Evolutionary conservation across 2,113 vertebrate genomes (phyloP).

Genomic region (Riparia riparia): DNA sequence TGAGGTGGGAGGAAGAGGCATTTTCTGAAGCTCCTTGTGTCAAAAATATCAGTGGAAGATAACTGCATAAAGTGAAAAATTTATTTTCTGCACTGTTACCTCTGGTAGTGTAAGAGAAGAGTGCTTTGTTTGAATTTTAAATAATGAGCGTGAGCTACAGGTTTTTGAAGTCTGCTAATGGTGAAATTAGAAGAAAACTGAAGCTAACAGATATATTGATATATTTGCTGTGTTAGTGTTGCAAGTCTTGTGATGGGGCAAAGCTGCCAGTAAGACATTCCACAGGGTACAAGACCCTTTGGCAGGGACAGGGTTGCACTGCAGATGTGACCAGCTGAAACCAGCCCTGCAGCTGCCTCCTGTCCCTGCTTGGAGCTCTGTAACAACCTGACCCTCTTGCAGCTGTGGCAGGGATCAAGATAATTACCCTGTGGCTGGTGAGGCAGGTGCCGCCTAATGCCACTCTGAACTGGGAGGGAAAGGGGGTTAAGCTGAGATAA

Average conservation of each 20-base stretch:
- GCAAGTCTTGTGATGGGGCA: fast-evolving
- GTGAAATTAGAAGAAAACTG: background rate
- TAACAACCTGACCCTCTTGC: background rate
- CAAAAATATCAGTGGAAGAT: background rate
- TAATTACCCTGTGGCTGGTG: background rate
- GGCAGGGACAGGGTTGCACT: background rate
- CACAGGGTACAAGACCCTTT: background rate
- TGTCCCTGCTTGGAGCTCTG: background rate
- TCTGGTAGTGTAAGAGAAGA: background rate
- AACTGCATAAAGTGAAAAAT: background rate
- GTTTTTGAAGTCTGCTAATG: background rate
- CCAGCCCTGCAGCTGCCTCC: background rate
- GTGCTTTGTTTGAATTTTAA: background rate
- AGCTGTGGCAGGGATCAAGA: background rate
- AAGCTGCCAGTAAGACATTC: background rate
- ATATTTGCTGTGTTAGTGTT: background rate
- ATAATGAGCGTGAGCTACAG: background rate
- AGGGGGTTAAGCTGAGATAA: slow-evolving; percentile 53
- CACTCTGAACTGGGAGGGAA: background rate
- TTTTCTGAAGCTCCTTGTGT: background rate
- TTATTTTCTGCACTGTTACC: background rate
- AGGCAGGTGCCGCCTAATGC: background rate
- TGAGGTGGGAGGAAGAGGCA: no score
- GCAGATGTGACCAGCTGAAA: background rate
- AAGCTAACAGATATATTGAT: background rate